A percentile compares a stretch with the other conserved stretches of the same genome.
These are phyloP conservation scores for Urocynchramus pylzowi DNA, from an alignment of 2,113 vertebrate species.

Conservation along the genomic window DNA sequence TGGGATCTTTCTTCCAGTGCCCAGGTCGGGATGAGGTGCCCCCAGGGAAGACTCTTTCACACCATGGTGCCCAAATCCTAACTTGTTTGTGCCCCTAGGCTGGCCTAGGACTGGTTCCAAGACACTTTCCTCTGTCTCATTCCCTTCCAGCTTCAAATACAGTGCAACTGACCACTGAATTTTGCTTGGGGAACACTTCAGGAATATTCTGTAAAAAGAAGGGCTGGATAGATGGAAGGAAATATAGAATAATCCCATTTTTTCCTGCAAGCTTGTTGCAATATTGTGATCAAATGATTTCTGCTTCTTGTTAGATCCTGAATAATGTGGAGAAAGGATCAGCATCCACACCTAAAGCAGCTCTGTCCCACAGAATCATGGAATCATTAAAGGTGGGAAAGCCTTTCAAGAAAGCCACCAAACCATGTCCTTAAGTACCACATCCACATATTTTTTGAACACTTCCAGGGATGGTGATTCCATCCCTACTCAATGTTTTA, in stretches of 20 bases:
- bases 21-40: not conserved
- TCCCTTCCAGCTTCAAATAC: not conserved
- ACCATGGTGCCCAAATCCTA: not conserved
- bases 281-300: not conserved
- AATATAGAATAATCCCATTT: not conserved
- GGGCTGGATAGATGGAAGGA: not conserved
- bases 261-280: not conserved
- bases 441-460: accelerated
- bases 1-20: not conserved
- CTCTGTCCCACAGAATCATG: not conserved
- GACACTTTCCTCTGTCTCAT: not conserved
- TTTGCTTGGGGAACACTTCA: not conserved
- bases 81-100: not conserved
- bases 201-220: not conserved
- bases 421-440: not conserved
- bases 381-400: not conserved
- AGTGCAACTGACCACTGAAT: not conserved
- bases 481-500: not conserved
- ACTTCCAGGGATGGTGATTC: not conserved
- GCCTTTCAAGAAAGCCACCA: not conserved
- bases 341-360: not conserved
- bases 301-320: not conserved
- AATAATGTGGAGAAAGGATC: not conserved
- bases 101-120: not conserved
- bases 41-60: not conserved